A percentile compares a stretch with the other conserved stretches of the same genome.
Evolutionary conservation across 1,140 invertebrate species (phyloP).

Genomic region (Aphaenogaster rudis): DNA sequence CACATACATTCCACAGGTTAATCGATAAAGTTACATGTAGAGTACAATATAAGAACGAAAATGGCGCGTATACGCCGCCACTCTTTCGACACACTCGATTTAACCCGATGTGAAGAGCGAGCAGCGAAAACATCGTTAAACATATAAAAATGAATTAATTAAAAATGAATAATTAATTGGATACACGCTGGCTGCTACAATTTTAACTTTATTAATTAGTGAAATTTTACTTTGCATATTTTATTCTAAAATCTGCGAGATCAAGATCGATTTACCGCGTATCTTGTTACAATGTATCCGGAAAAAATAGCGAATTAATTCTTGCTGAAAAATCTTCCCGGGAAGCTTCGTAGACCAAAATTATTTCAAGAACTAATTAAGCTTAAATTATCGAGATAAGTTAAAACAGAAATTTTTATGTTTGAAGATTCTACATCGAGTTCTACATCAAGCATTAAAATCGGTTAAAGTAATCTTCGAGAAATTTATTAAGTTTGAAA

Average conservation of each 20-base stretch:
- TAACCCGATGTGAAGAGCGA: conserved; percentile 4
- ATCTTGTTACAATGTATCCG: background rate
- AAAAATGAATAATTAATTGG: conserved; percentile 21
- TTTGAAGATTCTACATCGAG: background rate
- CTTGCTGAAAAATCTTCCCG: background rate
- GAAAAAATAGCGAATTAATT: background rate
- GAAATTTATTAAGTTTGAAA: conserved; percentile 36
- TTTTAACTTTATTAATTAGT: conserved; percentile 23
- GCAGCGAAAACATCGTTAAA: background rate
- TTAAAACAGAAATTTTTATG: conserved; percentile 12
- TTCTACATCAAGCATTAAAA: background rate
- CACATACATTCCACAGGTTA: conserved; percentile 10
- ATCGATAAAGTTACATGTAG: conserved; percentile 53
- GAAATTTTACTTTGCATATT: background rate
- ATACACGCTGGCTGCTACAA: background rate
- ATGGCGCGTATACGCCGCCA: background rate
- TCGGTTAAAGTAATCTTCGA: background rate
- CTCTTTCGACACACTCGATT: conserved; percentile 5
- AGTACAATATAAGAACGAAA: conserved; percentile 44
- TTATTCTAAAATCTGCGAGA: background rate
- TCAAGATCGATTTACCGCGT: background rate
- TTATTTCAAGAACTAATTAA: conserved; percentile 20
- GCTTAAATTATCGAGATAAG: background rate
- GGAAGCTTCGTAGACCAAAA: background rate
- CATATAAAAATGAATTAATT: background rate